These are phyloP conservation scores for Sinocyclocheilus anshuiensis DNA, from an alignment of 2,113 vertebrate genomes.

Conservation along the genomic window DNA sequence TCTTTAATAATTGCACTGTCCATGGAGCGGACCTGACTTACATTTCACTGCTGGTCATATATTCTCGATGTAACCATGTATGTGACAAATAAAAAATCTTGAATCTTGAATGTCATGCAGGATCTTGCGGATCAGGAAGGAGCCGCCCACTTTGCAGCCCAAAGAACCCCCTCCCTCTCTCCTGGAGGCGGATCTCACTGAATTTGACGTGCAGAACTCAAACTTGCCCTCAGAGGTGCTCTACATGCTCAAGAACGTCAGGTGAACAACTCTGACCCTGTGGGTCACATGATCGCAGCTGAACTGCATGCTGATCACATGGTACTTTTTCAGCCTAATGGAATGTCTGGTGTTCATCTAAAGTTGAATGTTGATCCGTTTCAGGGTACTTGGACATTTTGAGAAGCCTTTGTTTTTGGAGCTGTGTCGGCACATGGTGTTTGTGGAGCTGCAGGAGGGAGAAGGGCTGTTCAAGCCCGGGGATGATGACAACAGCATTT, in stretches of 20 bases:
- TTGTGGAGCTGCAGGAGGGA: slow-evolving; percentile 90
- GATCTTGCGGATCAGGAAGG: slow-evolving; percentile 89
- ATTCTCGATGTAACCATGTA: too few species aligned
- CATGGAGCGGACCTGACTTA: too few species aligned
- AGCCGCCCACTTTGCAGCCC: slow-evolving; percentile 88
- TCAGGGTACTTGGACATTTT: slow-evolving; percentile 95
- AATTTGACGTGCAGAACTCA: slow-evolving; percentile 93
- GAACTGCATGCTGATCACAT: neutral
- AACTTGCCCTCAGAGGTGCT: slow-evolving; percentile 92
- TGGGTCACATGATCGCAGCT: neutral
- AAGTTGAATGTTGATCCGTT: slow-evolving; percentile 32
- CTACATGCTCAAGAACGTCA: slow-evolving; percentile 97
- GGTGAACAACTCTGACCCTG: slow-evolving; percentile 69
- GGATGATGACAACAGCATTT: slow-evolving; percentile 91
- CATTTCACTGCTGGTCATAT: too few species aligned
- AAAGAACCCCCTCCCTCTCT: slow-evolving; percentile 94
- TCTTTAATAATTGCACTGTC: too few species aligned
- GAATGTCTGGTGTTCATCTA: slow-evolving; percentile 10
- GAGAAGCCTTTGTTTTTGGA: slow-evolving; percentile 97
- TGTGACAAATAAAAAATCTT: too few species aligned
- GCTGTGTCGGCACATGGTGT: slow-evolving; percentile 95
- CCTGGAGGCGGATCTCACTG: slow-evolving; percentile 92
- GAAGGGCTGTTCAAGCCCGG: slow-evolving; percentile 89
- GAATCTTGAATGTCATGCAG: slow-evolving; percentile 65
- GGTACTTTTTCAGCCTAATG: neutral